Evolutionary conservation across 2,797 vertebrate species (phyloP), one percentile per base, ranked within the genome.

Genomic region (Sebastes melanostomus): DNA sequence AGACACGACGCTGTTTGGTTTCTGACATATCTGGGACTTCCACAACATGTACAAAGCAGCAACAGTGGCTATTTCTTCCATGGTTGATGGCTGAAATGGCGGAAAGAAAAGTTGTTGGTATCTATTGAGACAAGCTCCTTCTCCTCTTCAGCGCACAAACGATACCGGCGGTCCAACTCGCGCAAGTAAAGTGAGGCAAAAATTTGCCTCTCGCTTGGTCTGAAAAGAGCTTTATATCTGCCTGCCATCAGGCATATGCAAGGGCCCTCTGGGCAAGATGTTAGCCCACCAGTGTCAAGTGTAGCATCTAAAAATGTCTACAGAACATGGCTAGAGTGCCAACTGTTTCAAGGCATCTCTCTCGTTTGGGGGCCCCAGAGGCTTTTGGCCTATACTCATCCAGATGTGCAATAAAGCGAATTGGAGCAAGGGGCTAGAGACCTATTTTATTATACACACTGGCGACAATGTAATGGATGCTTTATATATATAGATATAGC

Each of bases 371-470:
- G 12, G 32, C 55, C 65, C 60, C 8, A n/a, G 67, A 66, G 73
- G 58, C 58, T 27, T 77, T 71, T 50, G 50, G 29, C 55, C 54
- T 16, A 24, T 46, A 58, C 54, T 72, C 30, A 7, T 72, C 56
- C 65, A 62, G 68, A 83, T 74, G 65, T 69, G 32, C 55, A 65
- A 30, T 74, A 68, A 86, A 75, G 25, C 46, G 25, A 66, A 74
- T 18, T 36, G 11, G 38, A 78, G 65, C 71, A 63, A 36, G 22
- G 22, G 75, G 70, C 52, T 71, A 3, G 34, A 46, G 50, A 83
- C 14, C 12, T 29, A 58, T 82, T 71, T 69, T 27, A 24, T 56
- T 50, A 50, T 50, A 20, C 46, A 50, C 46, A 18, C 1, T 50
- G 18, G 46, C 2, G 46, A 50, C 46, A 50, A 50, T 0, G 18